Evolutionary conservation across 1,140 invertebrate species (phyloP).

Genomic region (Pygmarrhopalites habei): DNA sequence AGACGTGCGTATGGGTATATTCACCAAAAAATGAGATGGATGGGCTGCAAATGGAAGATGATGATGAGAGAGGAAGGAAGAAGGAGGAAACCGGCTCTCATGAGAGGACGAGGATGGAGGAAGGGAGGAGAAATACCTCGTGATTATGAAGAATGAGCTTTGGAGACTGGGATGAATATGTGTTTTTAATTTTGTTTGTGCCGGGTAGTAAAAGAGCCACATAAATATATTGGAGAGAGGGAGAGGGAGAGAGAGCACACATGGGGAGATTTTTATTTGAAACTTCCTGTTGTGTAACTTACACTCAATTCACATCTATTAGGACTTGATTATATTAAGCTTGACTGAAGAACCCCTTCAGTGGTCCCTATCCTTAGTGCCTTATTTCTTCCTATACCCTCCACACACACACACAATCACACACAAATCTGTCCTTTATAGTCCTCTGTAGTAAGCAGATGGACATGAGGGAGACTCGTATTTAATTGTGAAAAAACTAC

Average conservation of each 20-base stretch:
- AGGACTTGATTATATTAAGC: no score
- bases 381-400: no score
- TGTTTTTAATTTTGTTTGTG: neutral
- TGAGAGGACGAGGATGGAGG: no score
- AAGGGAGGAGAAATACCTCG: neutral
- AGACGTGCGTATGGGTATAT: neutral
- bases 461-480: no score
- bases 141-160: slow-evolving; percentile 7
- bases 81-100: neutral
- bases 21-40: neutral
- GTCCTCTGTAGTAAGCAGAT: no score
- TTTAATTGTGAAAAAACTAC: no score
- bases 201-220: neutral
- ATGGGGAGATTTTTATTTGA: neutral
- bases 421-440: no score
- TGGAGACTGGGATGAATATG: neutral
- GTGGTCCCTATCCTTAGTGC: no score
- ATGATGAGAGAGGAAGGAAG: neutral
- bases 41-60: neutral
- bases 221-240: neutral
- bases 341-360: no score
- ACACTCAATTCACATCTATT: slow-evolving; percentile 24
- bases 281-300: slow-evolving; percentile 4
- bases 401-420: no score
- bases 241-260: no score